These are phyloP conservation scores for Talpa occidentalis DNA, from an alignment of 2,113 vertebrate genomes.

Conservation along the genomic window DNA sequence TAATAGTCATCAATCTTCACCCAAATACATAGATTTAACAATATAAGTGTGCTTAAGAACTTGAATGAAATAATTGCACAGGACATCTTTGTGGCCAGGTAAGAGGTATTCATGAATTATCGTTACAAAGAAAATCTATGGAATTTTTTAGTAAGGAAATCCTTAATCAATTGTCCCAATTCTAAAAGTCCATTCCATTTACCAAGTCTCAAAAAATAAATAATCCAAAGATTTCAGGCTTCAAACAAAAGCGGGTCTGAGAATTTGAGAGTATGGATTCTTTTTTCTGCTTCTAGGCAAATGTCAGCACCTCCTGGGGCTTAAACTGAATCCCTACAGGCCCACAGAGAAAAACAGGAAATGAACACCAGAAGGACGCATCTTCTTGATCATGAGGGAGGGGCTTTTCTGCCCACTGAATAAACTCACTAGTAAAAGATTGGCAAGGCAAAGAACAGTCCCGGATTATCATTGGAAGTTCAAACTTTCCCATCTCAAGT, in stretches of 20 bases:
- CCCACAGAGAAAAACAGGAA: conserved; percentile 57
- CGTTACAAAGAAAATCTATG: conserved; percentile 3
- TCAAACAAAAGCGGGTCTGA: conserved; percentile 54
- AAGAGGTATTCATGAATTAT: not conserved
- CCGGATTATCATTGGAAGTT: not conserved
- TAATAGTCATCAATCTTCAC: not conserved
- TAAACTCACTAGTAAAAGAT: not conserved
- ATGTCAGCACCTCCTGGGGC: conserved; percentile 28
- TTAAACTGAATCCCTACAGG: conserved; percentile 39
- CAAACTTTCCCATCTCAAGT: not conserved
- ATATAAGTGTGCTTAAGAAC: not conserved
- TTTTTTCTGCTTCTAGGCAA: conserved; percentile 46
- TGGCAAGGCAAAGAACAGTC: not conserved
- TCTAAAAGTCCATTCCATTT: conserved; percentile 70
- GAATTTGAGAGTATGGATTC: conserved; percentile 4
- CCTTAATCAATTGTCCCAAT: conserved; percentile 4
- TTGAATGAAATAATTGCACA: not conserved
- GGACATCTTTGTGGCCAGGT: not conserved
- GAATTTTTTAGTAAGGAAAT: conserved; percentile 39
- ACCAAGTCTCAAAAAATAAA: conserved; percentile 50
- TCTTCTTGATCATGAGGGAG: not conserved
- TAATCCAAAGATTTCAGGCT: conserved; percentile 64
- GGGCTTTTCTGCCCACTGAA: not conserved
- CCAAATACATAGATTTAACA: conserved; percentile 6
- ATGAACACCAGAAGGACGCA: not conserved